Conservation (phyloP, 1,140 invertebrate species). For the Amyelois transitella region DNA sequence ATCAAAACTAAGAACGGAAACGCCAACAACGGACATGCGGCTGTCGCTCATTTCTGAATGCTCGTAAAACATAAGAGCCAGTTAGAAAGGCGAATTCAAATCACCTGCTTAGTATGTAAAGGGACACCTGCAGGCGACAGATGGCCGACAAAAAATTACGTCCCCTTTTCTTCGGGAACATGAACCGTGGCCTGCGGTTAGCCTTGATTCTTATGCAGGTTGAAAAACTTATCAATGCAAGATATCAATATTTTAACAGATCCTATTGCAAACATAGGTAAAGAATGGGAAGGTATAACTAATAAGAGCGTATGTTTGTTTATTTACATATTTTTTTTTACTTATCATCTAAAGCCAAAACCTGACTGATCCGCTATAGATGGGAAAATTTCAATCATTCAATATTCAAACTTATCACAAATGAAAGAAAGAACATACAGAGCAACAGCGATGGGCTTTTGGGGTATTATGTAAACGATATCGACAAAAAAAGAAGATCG, state of each 20-base stretch:
- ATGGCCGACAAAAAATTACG: slow-evolving; percentile 53
- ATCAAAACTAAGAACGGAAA: slow-evolving; percentile 10
- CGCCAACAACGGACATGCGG: background rate
- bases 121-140: slow-evolving; percentile 61
- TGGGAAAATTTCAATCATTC: slow-evolving; percentile 2
- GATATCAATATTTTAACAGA: background rate
- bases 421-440: background rate
- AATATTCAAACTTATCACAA: background rate
- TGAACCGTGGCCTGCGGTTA: slow-evolving; percentile 12
- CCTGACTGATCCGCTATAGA: no score
- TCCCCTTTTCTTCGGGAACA: slow-evolving; percentile 16
- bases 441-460: background rate
- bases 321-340: no score
- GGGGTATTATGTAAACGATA: slow-evolving; percentile 6
- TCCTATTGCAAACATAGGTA: no score
- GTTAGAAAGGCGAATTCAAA: slow-evolving; percentile 51
- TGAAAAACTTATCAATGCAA: background rate
- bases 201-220: slow-evolving; percentile 8
- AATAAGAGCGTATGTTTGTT: no score
- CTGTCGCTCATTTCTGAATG: slow-evolving; percentile 1
- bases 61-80: slow-evolving; percentile 5
- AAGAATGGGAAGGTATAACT: no score
- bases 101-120: slow-evolving; percentile 66
- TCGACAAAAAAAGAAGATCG: slow-evolving; percentile 12
- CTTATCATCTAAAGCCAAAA: no score